These are phyloP conservation scores for Carposina sasakii DNA, from an alignment of 1,140 invertebrate genomes.

Conservation along the genomic window DNA sequence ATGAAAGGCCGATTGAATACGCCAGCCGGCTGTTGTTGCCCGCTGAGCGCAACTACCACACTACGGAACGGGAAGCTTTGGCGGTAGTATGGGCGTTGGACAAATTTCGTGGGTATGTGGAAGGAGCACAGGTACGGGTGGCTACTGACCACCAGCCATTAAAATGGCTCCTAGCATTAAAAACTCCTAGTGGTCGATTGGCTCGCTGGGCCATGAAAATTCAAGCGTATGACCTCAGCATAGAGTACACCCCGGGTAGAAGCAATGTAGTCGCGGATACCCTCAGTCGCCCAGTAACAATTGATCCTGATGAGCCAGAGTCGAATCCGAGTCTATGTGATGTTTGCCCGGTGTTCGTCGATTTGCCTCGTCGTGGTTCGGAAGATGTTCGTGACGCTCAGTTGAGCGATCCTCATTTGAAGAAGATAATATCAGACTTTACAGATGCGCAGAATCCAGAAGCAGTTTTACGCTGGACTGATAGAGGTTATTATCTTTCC, in stretches of 20 bases:
- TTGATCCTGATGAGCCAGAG: background rate
- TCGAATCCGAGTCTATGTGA: background rate
- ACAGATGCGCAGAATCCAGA: slow-evolving; percentile 12
- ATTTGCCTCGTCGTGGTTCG: slow-evolving; percentile 5
- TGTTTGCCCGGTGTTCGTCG: slow-evolving; percentile 5
- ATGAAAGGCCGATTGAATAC: background rate
- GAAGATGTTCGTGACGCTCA: slow-evolving; percentile 4
- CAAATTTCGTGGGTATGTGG: too few relatives aligned
- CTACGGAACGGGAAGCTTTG: too few relatives aligned
- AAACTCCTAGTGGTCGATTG: slow-evolving; percentile 37
- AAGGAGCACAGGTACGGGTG: slow-evolving; percentile 47
- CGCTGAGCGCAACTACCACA: too few relatives aligned
- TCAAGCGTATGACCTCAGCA: background rate
- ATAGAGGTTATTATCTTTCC: slow-evolving; percentile 13
- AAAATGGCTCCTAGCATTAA: slow-evolving; percentile 53
- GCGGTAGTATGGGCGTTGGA: too few relatives aligned
- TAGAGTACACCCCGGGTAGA: background rate
- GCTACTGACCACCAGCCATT: slow-evolving; percentile 65
- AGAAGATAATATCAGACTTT: slow-evolving; percentile 11
- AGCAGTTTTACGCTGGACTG: background rate
- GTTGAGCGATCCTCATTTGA: background rate
- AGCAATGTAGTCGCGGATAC: background rate
- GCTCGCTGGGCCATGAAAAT: slow-evolving; percentile 15
- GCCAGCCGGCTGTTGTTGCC: too few relatives aligned
- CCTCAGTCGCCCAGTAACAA: background rate